These are phyloP conservation scores for Lasioglossum figueresi DNA, from an alignment of 2,888 invertebrate genomes.

Conservation along the genomic window DNA sequence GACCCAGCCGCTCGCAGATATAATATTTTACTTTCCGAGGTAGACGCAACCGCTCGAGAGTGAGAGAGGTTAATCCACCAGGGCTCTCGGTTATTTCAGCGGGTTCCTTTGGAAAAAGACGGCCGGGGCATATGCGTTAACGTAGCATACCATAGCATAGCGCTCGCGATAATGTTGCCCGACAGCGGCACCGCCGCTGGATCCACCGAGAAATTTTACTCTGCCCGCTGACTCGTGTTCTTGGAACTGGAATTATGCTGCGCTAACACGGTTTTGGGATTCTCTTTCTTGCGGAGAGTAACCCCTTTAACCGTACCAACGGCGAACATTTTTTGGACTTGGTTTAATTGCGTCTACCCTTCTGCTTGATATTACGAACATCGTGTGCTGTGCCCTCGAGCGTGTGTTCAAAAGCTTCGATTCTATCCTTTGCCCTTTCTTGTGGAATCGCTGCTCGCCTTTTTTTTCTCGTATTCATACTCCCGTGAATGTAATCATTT, in stretches of 20 bases:
- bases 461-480: background rate
- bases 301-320: conserved; percentile 12
- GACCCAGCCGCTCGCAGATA: conserved; percentile 34
- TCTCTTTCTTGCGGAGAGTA: background rate
- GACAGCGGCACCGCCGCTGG: background rate
- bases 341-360: conserved; percentile 1
- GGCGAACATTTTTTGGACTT: background rate
- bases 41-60: conserved; percentile 42
- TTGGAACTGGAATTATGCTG: conserved; percentile 7
- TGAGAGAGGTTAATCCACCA: conserved; percentile 63
- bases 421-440: background rate
- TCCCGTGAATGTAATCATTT: too few relatives aligned
- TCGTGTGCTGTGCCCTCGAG: background rate
- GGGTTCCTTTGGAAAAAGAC: conserved; percentile 51
- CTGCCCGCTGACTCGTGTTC: conserved; percentile 13
- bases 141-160: background rate
- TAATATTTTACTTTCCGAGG: conserved; percentile 69
- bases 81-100: conserved; percentile 49
- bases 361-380: background rate
- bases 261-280: background rate
- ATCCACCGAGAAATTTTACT: conserved; percentile 4
- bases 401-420: background rate
- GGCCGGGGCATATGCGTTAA: background rate
- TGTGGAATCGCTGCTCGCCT: background rate
- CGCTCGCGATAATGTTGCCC: conserved; percentile 14